Conservation (phyloP, 2,888 invertebrate genomes). For the Steromphala cineraria region DNA sequence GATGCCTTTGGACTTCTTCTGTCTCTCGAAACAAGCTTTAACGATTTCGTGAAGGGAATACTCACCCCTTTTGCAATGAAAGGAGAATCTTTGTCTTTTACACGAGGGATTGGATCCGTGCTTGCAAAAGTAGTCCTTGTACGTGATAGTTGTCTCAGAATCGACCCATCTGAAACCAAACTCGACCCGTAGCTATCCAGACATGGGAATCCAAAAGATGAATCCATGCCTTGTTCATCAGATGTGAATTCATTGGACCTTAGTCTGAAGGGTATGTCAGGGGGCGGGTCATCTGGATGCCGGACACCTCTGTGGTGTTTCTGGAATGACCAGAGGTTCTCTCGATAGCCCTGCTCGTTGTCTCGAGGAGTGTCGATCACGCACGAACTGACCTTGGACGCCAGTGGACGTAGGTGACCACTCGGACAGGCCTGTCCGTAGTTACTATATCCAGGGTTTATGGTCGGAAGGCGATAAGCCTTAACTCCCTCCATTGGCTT, state of each 20-base stretch:
- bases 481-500: neutral
- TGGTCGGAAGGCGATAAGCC: neutral
- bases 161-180: neutral
- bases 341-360: constrained; percentile 27
- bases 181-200: neutral
- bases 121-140: neutral
- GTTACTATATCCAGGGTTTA: neutral
- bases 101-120: neutral
- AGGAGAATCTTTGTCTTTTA: neutral
- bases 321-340: constrained; percentile 37
- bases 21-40: neutral
- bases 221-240: neutral
- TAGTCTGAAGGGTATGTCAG: neutral
- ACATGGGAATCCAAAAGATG: neutral
- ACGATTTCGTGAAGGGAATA: neutral
- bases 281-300: neutral
- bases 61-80: neutral
- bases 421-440: too few relatives aligned
- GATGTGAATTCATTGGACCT: neutral
- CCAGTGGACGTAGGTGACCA: neutral
- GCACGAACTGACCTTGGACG: constrained; percentile 26
- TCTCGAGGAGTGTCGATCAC: constrained; percentile 39
- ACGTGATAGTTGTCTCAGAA: neutral
- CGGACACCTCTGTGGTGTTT: constrained; percentile 34
- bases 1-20: neutral